Evolutionary conservation across 2,797 vertebrate genomes (phyloP).

Genomic region (Enteromius fasciolatus): DNA sequence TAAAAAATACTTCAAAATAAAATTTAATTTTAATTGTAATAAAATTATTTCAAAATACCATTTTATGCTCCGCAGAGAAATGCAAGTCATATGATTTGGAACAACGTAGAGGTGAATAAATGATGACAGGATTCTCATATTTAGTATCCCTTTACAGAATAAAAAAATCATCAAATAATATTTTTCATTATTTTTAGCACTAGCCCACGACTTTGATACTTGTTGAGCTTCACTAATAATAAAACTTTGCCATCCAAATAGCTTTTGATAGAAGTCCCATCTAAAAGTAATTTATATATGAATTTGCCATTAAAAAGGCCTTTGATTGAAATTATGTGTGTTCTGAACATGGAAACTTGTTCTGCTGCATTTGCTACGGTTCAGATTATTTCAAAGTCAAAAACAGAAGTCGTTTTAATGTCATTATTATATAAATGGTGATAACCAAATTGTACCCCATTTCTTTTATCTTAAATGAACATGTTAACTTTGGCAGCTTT

Average conservation of each 20-base stretch:
- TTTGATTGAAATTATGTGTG: conserved; percentile 3
- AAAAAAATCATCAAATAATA: background rate
- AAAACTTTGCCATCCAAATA: background rate
- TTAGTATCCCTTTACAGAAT: background rate
- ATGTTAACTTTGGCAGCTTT: background rate
- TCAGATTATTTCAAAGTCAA: background rate
- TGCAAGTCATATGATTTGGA: background rate
- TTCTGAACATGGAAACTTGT: background rate
- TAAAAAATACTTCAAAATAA: too few species aligned
- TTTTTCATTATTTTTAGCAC: background rate
- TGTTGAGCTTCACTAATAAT: conserved; percentile 3
- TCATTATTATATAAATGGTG: conserved; percentile 6
- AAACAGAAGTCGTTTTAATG: conserved; percentile 13
- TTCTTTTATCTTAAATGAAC: conserved; percentile 19
- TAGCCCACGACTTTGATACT: background rate
- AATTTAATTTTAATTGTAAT: too few species aligned
- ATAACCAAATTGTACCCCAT: conserved; percentile 6
- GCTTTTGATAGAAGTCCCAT: background rate
- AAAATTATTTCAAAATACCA: background rate
- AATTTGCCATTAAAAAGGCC: background rate
- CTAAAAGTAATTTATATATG: conserved; percentile 6
- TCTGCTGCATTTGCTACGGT: background rate
- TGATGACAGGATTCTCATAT: background rate
- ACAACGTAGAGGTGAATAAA: background rate
- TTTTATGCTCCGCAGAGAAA: background rate